These are phyloP conservation scores for Acanthopleura granulata DNA, from an alignment of 2,888 invertebrate species.

Conservation along the genomic window DNA sequence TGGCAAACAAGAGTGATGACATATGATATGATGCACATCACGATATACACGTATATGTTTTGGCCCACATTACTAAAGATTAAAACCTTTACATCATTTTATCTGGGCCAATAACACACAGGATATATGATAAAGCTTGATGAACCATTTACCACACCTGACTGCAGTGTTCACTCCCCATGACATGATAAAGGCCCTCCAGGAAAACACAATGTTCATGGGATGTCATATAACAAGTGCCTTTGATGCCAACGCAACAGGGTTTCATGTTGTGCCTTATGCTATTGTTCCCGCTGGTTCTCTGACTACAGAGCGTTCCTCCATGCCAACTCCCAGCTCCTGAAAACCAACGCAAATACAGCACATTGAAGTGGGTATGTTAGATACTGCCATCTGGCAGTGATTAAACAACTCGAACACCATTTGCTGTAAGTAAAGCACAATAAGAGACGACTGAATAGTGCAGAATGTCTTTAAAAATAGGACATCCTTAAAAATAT, in stretches of 20 bases:
- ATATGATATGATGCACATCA: no score
- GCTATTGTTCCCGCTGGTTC: conserved; percentile 37
- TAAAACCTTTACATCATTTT: no score
- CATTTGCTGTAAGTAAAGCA: no score
- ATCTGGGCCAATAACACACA: not conserved
- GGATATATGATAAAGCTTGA: not conserved
- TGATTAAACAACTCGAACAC: no score
- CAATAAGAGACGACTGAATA: no score
- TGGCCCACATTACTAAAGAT: no score
- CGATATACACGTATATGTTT: no score
- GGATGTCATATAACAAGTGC: conserved; percentile 46
- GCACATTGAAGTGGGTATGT: no score
- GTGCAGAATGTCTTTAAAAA: no score
- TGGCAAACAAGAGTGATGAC: no score
- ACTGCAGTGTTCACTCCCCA: conserved; percentile 50
- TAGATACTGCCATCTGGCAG: no score
- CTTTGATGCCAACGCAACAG: conserved; percentile 48
- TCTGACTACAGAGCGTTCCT: conserved; percentile 36
- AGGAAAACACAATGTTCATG: conserved; percentile 53
- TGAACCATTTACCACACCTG: conserved; percentile 39
- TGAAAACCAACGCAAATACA: conserved; percentile 19
- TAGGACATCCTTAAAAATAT: no score
- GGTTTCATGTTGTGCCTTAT: conserved; percentile 51
- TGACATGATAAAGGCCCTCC: conserved; percentile 40
- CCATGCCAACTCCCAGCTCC: conserved; percentile 46